These are phyloP conservation scores for Chionis minor DNA, from an alignment of 2,113 vertebrate species.

Conservation along the genomic window DNA sequence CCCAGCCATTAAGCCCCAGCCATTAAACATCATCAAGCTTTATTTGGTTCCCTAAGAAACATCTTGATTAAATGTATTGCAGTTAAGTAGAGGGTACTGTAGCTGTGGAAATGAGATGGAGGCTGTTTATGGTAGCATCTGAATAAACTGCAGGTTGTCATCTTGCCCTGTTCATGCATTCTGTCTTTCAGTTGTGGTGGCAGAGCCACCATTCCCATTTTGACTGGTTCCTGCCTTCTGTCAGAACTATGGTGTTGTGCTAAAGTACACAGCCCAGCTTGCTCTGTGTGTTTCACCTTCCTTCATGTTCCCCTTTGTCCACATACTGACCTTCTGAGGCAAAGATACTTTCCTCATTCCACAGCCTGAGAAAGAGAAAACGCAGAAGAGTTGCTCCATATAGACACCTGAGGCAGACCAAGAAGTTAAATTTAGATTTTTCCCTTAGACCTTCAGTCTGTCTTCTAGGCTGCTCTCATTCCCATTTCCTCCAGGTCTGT, in stretches of 20 bases:
- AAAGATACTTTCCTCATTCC: neutral
- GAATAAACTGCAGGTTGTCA: neutral
- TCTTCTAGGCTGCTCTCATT: neutral
- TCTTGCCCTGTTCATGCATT: neutral
- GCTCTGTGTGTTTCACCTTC: neutral
- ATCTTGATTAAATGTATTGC: constrained; percentile 51
- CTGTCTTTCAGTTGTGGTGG: neutral
- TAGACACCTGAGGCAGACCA: neutral
- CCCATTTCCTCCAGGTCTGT: neutral
- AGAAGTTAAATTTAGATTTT: neutral
- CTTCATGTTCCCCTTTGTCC: neutral
- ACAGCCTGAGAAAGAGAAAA: neutral
- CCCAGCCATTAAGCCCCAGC: constrained; percentile 18
- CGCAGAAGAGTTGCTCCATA: neutral
- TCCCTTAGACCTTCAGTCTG: neutral
- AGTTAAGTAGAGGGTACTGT: constrained; percentile 21
- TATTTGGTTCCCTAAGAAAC: constrained; percentile 59
- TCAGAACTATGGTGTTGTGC: neutral
- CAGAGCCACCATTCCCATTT: neutral
- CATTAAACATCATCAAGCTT: constrained; percentile 58
- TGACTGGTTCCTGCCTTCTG: neutral
- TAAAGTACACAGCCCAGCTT: neutral
- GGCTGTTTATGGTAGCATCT: neutral
- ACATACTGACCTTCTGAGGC: neutral
- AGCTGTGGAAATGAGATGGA: neutral